Base-by-base conservation (phyloP, 1,140 invertebrate genomes). In the Holcopasites calliopsidis region DNA sequence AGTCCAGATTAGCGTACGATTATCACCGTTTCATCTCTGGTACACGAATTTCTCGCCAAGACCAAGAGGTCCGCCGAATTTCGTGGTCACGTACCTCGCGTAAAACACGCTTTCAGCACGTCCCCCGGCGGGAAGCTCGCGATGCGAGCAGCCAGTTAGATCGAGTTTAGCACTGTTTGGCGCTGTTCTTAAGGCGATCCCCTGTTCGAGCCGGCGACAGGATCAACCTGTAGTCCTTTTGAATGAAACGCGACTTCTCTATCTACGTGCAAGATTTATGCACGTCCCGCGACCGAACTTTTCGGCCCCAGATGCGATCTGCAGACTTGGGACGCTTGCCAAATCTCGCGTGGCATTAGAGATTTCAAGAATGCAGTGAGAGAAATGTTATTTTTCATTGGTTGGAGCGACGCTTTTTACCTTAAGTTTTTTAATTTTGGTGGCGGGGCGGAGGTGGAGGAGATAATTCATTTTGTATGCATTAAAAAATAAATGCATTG, bases 91-190 rank as follows among this genome's bases (percentile, higher is more conserved):
- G 88, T 89, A 80, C 66, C 50, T 64, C 83, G 83, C 86, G 85
- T 89, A 89, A 89, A 89, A 79, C 81, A 89, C 81, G 84, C 72
- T 89, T 85, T 85, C 78, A 76, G 75, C 66, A 69, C 68, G 80
- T 82, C 60, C 8, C 16, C 8, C 23, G 33, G 1, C 26, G 7
- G 28, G 40, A 28, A 62, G 72, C 72, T 62, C 55, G n/a, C 61
- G n/a, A 5, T 16, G 13, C 21, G n/a, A 16, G 35, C 26, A 58
- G 62, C 74, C 58, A 87, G 77, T 88, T 85, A 84, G 79, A 82
- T 84, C 76, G 84, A 87, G 86, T 85, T 87, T 86, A 85, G 83
- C 80, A 83, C 87, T 84, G 86, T 87, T 85, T 85, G 82, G 80
- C 75, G 77, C 66, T 49, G 60, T 44, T 74, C 62, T 81, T 78